Evolutionary conservation across 2,797 vertebrate species (phyloP).

Genomic region (Adelosebastes latens): DNA sequence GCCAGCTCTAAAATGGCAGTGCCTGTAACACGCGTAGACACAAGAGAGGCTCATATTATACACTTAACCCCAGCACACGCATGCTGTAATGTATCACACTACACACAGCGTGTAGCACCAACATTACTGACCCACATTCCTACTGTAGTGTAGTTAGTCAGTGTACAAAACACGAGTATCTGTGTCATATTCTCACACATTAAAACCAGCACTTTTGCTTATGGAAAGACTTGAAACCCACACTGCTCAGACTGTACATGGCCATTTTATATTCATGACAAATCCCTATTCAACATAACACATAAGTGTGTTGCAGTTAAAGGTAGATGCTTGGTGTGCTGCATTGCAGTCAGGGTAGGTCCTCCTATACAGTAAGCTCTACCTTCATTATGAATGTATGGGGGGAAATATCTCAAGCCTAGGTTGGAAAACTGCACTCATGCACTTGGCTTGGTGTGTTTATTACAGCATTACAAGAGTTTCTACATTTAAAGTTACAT

Average conservation of each 20-base stretch:
- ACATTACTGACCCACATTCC: conserved; percentile 64
- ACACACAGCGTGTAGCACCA: conserved; percentile 30
- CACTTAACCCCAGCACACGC: conserved; percentile 35
- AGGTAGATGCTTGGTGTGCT: conserved; percentile 56
- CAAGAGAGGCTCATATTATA: conserved; percentile 44
- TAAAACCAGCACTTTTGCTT: background rate
- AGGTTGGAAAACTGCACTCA: background rate
- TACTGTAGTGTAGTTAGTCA: conserved; percentile 20
- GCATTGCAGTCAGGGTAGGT: conserved; percentile 74
- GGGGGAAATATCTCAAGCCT: background rate
- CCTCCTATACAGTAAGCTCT: conserved; percentile 35
- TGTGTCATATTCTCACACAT: conserved; percentile 21
- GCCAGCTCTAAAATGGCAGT: conserved; percentile 60
- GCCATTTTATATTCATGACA: conserved; percentile 42
- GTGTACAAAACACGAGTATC: conserved; percentile 22
- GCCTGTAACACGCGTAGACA: conserved; percentile 45
- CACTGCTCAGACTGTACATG: conserved; percentile 5
- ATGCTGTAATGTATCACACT: conserved; percentile 23
- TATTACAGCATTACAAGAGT: background rate
- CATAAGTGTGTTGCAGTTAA: conserved; percentile 18
- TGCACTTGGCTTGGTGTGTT: background rate
- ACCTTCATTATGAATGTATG: conserved; percentile 60
- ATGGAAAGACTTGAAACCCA: conserved; percentile 16
- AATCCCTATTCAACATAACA: conserved; percentile 26
- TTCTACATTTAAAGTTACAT: background rate